Conservation (phyloP, 2,797 vertebrate species). For the Rachycentron canadum region DNA sequence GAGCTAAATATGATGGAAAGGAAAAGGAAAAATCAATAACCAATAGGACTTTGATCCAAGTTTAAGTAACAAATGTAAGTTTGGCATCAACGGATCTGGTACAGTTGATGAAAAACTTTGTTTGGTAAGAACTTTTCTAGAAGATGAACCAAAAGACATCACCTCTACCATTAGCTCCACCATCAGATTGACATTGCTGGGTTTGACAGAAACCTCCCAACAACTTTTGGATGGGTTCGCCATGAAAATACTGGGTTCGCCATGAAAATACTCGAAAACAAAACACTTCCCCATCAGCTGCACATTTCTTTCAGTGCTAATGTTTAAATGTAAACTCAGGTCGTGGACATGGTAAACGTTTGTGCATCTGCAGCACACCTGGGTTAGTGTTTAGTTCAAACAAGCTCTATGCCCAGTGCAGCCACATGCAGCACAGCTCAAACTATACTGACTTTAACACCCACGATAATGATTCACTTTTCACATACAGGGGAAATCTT, state of each 20-base stretch:
- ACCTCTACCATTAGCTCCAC: not conserved
- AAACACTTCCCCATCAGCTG: not conserved
- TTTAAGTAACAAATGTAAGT: not conserved
- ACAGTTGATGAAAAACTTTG: not conserved
- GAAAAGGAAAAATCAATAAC: not conserved
- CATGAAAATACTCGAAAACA: not conserved
- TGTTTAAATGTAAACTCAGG: not conserved
- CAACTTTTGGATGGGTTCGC: not conserved
- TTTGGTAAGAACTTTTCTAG: not conserved
- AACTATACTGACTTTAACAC: not conserved
- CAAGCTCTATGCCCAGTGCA: not conserved
- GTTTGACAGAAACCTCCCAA: not conserved
- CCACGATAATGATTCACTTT: not conserved
- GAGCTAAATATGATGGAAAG: not conserved
- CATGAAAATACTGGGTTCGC: too few species aligned
- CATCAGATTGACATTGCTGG: too few species aligned
- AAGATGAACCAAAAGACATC: not conserved
- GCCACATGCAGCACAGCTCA: not conserved
- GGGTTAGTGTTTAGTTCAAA: not conserved
- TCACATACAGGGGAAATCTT: not conserved
- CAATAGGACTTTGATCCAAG: not conserved
- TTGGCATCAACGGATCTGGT: not conserved
- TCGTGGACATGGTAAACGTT: not conserved
- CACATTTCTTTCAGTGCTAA: not conserved
- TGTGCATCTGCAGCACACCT: not conserved